phyloP scores from a whole-genome alignment of 2,113 vertebrate genomes.

The Origma solitaria region DNA sequence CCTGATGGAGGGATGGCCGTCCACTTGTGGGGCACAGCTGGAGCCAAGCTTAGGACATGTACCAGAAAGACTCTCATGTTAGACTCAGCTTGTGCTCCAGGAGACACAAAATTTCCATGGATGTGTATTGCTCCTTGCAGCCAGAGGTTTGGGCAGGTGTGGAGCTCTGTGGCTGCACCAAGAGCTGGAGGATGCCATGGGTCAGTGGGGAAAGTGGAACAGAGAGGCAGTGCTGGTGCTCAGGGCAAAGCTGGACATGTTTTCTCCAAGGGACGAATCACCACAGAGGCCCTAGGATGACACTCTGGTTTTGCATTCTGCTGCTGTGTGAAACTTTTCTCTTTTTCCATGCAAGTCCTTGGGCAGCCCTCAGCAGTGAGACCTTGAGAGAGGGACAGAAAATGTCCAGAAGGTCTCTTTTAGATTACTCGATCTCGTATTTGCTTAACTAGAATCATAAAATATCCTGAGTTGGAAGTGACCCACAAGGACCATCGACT shows the following conservation, averaged over 20 bases:
- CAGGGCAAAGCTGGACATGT: neutral
- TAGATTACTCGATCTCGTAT: neutral
- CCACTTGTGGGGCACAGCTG: neutral
- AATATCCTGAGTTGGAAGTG: neutral
- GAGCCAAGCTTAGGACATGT: neutral
- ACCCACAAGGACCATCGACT: neutral
- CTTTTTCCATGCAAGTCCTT: neutral
- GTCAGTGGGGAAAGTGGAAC: neutral
- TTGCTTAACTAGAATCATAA: neutral
- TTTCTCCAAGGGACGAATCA: neutral
- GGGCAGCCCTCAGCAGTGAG: neutral
- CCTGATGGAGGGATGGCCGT: neutral
- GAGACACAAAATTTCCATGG: accelerated
- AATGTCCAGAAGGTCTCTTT: neutral
- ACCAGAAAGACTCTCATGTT: neutral
- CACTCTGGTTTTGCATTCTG: neutral
- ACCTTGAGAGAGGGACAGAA: neutral
- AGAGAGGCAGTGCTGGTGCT: neutral
- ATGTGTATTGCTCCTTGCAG: neutral
- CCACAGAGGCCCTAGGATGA: neutral
- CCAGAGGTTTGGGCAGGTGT: neutral
- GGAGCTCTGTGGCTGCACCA: neutral
- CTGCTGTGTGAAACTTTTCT: neutral
- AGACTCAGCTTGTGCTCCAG: neutral
- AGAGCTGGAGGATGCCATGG: neutral